These are phyloP conservation scores for Leptinotarsa tumamoca DNA, from an alignment of 2,888 invertebrate genomes.

Conservation along the genomic window DNA sequence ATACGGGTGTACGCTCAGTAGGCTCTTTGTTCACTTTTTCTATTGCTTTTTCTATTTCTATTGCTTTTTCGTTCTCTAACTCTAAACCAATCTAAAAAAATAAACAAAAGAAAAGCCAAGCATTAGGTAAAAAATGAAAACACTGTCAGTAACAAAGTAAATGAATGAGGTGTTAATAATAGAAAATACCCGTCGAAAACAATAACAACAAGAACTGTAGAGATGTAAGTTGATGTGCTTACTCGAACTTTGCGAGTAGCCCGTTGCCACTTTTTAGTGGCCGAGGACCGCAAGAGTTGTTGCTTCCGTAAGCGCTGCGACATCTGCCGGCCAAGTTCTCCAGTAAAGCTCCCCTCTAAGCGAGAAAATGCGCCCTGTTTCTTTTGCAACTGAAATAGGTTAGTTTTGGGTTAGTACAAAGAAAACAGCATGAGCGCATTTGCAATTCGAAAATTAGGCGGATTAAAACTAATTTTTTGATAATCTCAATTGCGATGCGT, in stretches of 20 bases:
- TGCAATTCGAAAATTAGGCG: background rate
- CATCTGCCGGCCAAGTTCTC: conserved; percentile 72
- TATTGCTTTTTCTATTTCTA: conserved; percentile 37
- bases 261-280: conserved; percentile 72
- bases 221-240: conserved; percentile 64
- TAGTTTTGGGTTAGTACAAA: conserved; percentile 42
- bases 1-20: conserved; percentile 79
- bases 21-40: conserved; percentile 64
- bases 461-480: no score
- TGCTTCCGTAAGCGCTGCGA: conserved; percentile 74
- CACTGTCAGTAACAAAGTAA: background rate
- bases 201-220: background rate
- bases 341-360: conserved; percentile 75
- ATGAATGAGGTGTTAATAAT: background rate
- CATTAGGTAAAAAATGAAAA: conserved; percentile 61
- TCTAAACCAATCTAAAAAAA: conserved; percentile 53
- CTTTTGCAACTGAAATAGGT: conserved; percentile 68
- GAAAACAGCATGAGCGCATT: conserved; percentile 1
- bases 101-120: conserved; percentile 57
- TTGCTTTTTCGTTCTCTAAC: conserved; percentile 10
- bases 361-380: conserved; percentile 74
- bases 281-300: conserved; percentile 63
- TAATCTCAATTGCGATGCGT: background rate
- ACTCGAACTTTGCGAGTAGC: conserved; percentile 83
- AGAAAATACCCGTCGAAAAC: background rate